These are phyloP conservation scores for Drosophila kambysellisi DNA, from an alignment of 2,888 invertebrate species.

Conservation along the genomic window DNA sequence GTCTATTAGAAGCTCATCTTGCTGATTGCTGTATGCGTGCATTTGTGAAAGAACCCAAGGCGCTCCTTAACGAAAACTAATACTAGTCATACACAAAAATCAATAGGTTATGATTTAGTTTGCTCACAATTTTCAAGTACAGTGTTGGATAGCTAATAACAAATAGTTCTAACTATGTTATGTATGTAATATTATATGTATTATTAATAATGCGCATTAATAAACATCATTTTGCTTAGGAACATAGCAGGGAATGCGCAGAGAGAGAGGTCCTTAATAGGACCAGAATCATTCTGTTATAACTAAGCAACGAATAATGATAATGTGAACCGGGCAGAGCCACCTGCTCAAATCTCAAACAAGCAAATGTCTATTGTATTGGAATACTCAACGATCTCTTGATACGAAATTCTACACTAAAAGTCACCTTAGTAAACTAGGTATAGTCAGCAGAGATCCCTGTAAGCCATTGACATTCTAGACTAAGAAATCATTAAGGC, in stretches of 20 bases:
- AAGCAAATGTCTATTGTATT: not conserved
- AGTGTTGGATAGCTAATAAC: not conserved
- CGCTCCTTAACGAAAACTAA: not conserved
- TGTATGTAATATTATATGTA: not conserved
- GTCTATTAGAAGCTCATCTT: too few species aligned
- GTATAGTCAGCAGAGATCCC: not conserved
- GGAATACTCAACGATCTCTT: not conserved
- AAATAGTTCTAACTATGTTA: not conserved
- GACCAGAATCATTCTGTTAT: not conserved
- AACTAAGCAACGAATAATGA: not conserved
- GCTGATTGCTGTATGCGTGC: not conserved
- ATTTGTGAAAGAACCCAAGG: conserved; percentile 1
- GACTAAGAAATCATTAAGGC: not conserved
- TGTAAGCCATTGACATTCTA: not conserved
- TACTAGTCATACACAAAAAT: not conserved
- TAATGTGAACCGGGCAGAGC: not conserved
- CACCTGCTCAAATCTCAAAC: not conserved
- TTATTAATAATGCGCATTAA: not conserved
- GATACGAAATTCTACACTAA: not conserved
- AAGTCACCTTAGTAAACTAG: not conserved
- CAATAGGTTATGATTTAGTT: not conserved
- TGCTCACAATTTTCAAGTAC: not conserved
- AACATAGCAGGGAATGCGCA: not conserved
- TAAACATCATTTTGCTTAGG: not conserved
- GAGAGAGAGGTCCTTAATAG: not conserved